Conservation (phyloP, 2,888 invertebrate species). For the Drosophila antonietae region DNA sequence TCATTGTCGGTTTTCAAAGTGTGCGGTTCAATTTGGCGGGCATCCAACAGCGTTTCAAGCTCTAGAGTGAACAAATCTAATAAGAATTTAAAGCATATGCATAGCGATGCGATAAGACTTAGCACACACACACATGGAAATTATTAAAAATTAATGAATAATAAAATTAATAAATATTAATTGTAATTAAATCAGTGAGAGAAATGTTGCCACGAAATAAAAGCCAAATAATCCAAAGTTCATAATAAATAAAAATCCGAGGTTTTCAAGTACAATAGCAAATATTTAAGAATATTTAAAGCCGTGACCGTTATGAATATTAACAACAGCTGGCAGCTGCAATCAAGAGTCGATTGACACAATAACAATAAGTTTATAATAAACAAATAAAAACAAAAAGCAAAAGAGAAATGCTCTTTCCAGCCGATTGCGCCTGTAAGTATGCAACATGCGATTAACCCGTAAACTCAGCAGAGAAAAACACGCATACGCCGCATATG, state of each 20-base stretch:
- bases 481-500: conserved; percentile 34
- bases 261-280: conserved; percentile 20
- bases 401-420: conserved; percentile 9
- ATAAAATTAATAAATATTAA: neutral
- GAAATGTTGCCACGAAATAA: neutral
- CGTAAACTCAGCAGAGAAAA: conserved; percentile 10
- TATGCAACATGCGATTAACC: conserved; percentile 54
- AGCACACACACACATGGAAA: neutral
- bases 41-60: neutral
- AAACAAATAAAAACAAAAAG: conserved; percentile 1
- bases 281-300: neutral
- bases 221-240: conserved; percentile 3
- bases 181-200: neutral
- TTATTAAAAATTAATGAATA: neutral
- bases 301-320: conserved; percentile 15
- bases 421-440: conserved; percentile 53
- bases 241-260: neutral
- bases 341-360: conserved; percentile 32
- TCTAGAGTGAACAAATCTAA: conserved; percentile 4
- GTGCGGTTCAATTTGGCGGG: conserved; percentile 45
- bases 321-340: conserved; percentile 37
- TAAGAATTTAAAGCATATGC: neutral
- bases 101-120: neutral
- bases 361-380: conserved; percentile 25
- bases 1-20: conserved; percentile 46